These are phyloP conservation scores for Bergia sp. DNA, from an alignment of 92 coral and sea anemone genomes.

Conservation along the genomic window DNA sequence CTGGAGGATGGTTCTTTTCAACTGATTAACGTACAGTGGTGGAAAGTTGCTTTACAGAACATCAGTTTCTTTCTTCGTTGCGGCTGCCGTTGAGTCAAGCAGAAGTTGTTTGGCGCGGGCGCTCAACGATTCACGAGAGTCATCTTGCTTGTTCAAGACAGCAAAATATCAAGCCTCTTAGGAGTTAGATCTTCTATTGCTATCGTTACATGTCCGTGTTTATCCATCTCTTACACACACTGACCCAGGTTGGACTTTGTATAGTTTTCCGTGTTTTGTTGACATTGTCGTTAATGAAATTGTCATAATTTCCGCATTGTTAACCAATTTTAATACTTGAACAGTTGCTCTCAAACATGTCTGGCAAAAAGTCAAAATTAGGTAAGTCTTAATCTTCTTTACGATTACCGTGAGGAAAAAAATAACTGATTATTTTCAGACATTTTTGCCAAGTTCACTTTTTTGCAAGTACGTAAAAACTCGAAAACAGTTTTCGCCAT, in stretches of 20 bases:
- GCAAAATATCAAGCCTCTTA: slow-evolving; percentile 26
- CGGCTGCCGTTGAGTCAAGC: slow-evolving; percentile 7
- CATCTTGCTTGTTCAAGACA: slow-evolving; percentile 15
- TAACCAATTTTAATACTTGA: slow-evolving; percentile 6
- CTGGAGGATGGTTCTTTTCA: slow-evolving; percentile 20
- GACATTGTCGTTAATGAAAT: slow-evolving; percentile 5
- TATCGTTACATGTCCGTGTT: neutral
- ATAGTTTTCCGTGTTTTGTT: slow-evolving; percentile 20
- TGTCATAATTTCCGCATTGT: slow-evolving; percentile 13
- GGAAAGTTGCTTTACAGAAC: slow-evolving; percentile 14
- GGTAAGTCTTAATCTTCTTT: slow-evolving; percentile 18
- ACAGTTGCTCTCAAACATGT: neutral
- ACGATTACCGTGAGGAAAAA: slow-evolving; percentile 18
- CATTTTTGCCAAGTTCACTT: slow-evolving; percentile 6
- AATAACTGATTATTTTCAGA: slow-evolving; percentile 32
- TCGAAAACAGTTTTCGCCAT: slow-evolving; percentile 2
- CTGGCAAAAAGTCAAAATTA: slow-evolving; percentile 22
- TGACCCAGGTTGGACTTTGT: slow-evolving; percentile 29
- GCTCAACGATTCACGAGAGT: slow-evolving; percentile 28
- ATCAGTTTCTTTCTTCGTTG: slow-evolving; percentile 5
- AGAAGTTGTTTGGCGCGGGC: neutral
- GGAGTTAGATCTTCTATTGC: slow-evolving; percentile 27
- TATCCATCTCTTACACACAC: slow-evolving; percentile 28
- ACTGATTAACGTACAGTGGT: slow-evolving; percentile 25
- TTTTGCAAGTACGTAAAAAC: neutral